Evolutionary conservation across 2,888 invertebrate genomes (phyloP), one percentile per base, ranked within the genome.

Genomic region (Diachrysia chrysitis): DNA sequence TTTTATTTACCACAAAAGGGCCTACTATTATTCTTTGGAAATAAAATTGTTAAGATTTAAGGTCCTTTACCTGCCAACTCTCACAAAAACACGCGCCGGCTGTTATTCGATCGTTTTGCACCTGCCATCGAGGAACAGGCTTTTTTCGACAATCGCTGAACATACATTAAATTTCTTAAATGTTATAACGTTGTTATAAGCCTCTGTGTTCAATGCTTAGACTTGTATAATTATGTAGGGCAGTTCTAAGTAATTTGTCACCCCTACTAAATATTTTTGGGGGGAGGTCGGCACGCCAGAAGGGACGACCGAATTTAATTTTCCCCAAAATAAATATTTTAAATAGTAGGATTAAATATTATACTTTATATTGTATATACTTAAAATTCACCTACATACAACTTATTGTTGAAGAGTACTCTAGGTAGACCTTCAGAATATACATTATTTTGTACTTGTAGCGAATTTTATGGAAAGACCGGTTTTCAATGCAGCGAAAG

Each of bases 61-160:
- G 76, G 64, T 60, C 71, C 71, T 82, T 81, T 90, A 89, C 88
- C 89, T 89, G 89, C 74, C 68, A 67, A 67, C 63, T 32, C 58
- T 58, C 35, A 78, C 58, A 84, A 85, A 89, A 90, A 89, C 85
- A 79, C 77, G 60, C 84, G 79, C 78, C 74, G 76, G 81, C 81
- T 79, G 81, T 86, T 85, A 87, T 87, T 85, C 79, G 82, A 84
- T 81, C 81, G 74, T 78, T 87, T 84, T 88, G 89, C 93, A 93
- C 93, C 93, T 93, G 93, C 89, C 81, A 58, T 67, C 71, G 66
- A 63, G 60, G 64, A 78, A 81, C 79, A 74, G 70, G 78, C 71
- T 85, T 73, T n/a, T 76, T 80, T 78, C 63, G 61, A 60, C 58
- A 67, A 57, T 65, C 60, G 23, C 25, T 58, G 32, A 32, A 63